Evolutionary conservation across 30 jellyfish, hydroid and myxozoan genomes (phyloP).

Genomic region (Turritopsis dohrnii): DNA sequence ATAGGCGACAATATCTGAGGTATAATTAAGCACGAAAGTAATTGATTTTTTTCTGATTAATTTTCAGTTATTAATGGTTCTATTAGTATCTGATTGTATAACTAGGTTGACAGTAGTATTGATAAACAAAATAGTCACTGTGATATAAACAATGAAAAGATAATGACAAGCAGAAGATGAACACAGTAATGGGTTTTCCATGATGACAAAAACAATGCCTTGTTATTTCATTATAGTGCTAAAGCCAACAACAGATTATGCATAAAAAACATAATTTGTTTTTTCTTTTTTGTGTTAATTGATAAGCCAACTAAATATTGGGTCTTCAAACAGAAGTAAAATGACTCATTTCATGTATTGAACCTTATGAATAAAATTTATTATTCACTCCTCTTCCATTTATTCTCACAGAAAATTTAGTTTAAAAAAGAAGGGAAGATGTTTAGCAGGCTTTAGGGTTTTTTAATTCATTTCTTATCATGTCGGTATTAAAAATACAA

Average conservation of each 20-base stretch:
- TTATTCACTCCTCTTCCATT: background rate
- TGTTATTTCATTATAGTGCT: background rate
- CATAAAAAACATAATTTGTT: background rate
- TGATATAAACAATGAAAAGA: background rate
- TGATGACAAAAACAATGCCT: background rate
- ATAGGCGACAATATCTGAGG: background rate
- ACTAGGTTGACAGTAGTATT: background rate
- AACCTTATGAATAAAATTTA: background rate
- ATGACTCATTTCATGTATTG: background rate
- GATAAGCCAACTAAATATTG: background rate
- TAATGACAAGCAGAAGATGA: background rate
- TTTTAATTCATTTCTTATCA: background rate
- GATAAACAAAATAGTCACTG: background rate
- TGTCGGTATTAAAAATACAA: background rate
- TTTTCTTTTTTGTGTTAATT: background rate
- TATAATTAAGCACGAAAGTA: background rate
- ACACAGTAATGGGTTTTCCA: background rate
- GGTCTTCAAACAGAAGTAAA: background rate
- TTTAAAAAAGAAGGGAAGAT: background rate
- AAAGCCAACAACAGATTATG: background rate
- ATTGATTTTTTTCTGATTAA: background rate
- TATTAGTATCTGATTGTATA: background rate
- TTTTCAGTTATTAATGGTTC: background rate
- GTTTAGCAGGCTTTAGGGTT: background rate
- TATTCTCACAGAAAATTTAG: background rate